Base-by-base conservation (phyloP, 2,888 invertebrate genomes). In the Euspilapteryx auroguttella region DNA sequence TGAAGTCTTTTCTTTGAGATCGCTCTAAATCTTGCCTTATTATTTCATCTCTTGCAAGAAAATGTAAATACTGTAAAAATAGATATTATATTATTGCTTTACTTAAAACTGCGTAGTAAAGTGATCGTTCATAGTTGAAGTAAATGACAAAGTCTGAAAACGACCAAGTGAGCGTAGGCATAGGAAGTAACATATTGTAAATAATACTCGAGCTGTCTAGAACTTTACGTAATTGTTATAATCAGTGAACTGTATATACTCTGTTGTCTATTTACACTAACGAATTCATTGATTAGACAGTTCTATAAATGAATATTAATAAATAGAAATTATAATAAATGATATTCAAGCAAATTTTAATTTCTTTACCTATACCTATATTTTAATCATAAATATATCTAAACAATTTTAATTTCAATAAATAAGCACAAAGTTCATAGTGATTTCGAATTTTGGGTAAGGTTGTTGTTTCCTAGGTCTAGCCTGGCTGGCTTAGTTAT, bases 111-210 rank as follows among this genome's bases (percentile, higher is more conserved):
- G 36, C 46, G 41, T 40, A 24, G 39, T 46, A 42, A 37, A 41
- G 27, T 47, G 55, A 55, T 47, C 49, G 53, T 52, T 51, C 42
- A 40, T 51, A 49, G 48, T 39, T 44, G 44, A 46, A 43, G n/a
- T n/a, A 55, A 54, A 53, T 53, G 44, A 49, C 56, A 49, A 71
- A 71, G 73, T 73, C 73, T 73, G 75, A 73, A 53, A 65, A 57
- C 68, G 73, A 75, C 73, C 73, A 75, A 75, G 61, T n/a, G n/a
- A 50, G 45, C 64, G 66, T 73, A 65, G 54, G 61, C 59, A 32
- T n/a, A 45, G 49, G 42, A 46, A 30, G 27, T 32, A 37, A 43
- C 47, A 62, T 59, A 51, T 47, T 69, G 66, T 71, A 69, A 39
- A 71, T 68, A 69, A 41, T 41, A 41, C 56, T 37, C 46, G 55